Conservation (phyloP, 2,113 vertebrate species). For the Otocyon megalotis region DNA sequence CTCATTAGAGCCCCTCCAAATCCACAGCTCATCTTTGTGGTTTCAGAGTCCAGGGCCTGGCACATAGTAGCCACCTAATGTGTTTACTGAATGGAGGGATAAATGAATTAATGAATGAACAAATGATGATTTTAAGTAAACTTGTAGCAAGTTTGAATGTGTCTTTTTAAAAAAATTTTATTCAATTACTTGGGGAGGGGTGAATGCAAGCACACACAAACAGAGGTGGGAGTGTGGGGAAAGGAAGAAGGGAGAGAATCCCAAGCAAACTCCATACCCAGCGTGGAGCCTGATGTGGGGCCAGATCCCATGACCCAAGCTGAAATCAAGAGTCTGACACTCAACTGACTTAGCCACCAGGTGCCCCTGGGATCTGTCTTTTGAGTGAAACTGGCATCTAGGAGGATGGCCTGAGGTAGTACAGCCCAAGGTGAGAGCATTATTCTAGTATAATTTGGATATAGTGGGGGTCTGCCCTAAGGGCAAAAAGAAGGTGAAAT, state of each 20-base stretch:
- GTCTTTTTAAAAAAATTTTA: not conserved
- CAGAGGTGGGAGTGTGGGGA: not conserved
- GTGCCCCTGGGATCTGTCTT: not conserved
- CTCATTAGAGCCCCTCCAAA: not conserved
- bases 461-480: not conserved
- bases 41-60: not conserved
- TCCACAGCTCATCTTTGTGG: fast-evolving
- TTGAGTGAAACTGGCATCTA: not conserved
- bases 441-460: not conserved
- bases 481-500: not conserved
- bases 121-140: not conserved
- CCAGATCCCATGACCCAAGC: not conserved
- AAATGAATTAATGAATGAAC: not conserved
- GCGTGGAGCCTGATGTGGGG: not conserved
- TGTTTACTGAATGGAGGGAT: not conserved
- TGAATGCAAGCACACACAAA: not conserved
- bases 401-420: not conserved
- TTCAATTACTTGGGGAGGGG: not conserved
- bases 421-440: not conserved
- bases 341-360: not conserved
- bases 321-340: not conserved
- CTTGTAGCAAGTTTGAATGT: not conserved
- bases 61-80: not conserved
- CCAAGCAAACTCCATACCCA: not conserved
- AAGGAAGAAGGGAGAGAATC: not conserved